These are phyloP conservation scores for Naja naja DNA, from an alignment of 2,113 vertebrate species.

Conservation along the genomic window DNA sequence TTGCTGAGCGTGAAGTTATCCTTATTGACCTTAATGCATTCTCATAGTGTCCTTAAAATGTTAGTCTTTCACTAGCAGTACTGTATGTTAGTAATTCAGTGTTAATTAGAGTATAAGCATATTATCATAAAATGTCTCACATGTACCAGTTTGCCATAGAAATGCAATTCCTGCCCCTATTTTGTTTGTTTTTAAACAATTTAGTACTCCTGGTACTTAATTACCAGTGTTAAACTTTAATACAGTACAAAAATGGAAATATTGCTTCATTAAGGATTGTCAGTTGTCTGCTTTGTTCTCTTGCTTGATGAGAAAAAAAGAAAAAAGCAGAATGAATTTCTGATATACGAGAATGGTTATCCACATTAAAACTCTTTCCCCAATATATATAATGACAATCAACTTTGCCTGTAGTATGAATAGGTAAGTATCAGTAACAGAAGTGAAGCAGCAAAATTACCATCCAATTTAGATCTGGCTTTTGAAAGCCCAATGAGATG, in stretches of 20 bases:
- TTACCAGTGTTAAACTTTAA: background rate
- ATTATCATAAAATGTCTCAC: background rate
- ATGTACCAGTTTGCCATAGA: background rate
- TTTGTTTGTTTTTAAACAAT: background rate
- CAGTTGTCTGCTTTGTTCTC: background rate
- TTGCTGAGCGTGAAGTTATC: slow-evolving; percentile 37
- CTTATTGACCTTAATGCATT: slow-evolving; percentile 27
- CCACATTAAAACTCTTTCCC: background rate
- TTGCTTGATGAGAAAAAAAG: background rate
- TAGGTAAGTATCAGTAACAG: background rate
- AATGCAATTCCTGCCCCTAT: rapidly evolving
- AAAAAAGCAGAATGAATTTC: background rate
- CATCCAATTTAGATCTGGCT: background rate
- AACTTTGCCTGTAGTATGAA: background rate
- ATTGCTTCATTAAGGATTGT: no score
- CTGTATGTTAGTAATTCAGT: background rate
- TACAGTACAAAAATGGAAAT: background rate
- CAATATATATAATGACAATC: background rate
- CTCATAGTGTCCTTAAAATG: background rate
- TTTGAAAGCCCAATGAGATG: background rate
- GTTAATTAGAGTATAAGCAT: background rate
- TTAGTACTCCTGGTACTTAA: background rate
- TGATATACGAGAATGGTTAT: background rate
- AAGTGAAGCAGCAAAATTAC: background rate
- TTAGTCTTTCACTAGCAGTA: background rate